Base-by-base conservation (phyloP, 2,888 invertebrate species). In the Merodon equestris region DNA sequence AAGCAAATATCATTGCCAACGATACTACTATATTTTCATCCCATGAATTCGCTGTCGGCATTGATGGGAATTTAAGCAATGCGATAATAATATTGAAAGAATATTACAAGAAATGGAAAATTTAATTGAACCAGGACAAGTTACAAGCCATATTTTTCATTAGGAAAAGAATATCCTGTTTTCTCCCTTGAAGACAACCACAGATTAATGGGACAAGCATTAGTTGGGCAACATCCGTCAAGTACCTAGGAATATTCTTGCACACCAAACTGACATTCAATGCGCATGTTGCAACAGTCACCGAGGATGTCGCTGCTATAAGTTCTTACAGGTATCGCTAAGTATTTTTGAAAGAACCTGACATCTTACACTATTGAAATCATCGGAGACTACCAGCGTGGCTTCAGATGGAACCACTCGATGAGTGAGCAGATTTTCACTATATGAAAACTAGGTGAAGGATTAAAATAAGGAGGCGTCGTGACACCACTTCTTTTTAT, bases 1-100 rank as follows among this genome's bases (percentile, higher is more conserved):
- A 56, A 14, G 40, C 13, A 19, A 18, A 12, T 7, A 40, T 56
- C 9, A 40, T 42, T 42, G 18, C 40, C 5, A 42, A 56, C 15
- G 42, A 56, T n/a, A 56, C 56, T 13, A 19, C 56, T 13, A 19
- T 56, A 42, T 56, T 56, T 19, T 17, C 42, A 9, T 42, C 42
- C 1, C 56, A 56, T 42, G 27, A 56, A 19, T 18, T 56, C 14
- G 18, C n/a, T 42, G 40, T 42, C 3, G n/a, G 18, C 17, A 56
- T 56, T 40, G 56, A 40, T 18, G 42, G 42, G 42, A 56, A 56
- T 19, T 9, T 42, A 42, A 40, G 18, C 4, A n/a, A 56, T 56
- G 56, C 42, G 19, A 36, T 53, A 1, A 14, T 17, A 51, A 51
- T 51, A 51, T 51, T 51, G 18, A n/a, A 18, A 53, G 10, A 34